Evolutionary conservation across 2,888 invertebrate genomes (phyloP), one percentile per base, ranked within the genome.

Genomic region (Deilephila elpenor): DNA sequence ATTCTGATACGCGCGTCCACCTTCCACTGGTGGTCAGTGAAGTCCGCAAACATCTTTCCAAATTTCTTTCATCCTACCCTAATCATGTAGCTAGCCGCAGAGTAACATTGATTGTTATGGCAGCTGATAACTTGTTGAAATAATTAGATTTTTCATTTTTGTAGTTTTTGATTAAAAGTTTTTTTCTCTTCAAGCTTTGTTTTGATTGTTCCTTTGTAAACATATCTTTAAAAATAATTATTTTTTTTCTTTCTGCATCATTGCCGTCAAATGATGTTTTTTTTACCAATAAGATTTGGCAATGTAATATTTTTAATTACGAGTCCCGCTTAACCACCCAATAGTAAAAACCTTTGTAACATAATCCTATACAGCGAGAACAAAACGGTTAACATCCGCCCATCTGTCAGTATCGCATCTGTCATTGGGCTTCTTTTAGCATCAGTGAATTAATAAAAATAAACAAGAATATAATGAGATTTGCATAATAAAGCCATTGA

Each of bases 1-100:
- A 97, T 89, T 95, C 96, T 0, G 96, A 97, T 19, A 98, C 98
- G 0, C 96, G 96, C 78, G 97, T 97, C 78, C 98, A 98, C 88
- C 96, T 98, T 83, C 97, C 97, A 0, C 95, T 96, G 75, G 97
- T 98, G 14, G 93, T 98, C 59, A 95, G 95, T 71, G 97, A 97
- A 78, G 95, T 98, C 19, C 96, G 96, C 80, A 96, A 96, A 79
- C 97, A 98, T 72, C 85, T 93, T 25, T 78, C 83, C 2, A 84
- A 78, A 71, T 92, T 92, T 77, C 81, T 92, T 3, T 71, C 76
- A 0, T 92, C 95, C 5, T 96, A 97, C 90, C 97, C 98, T 0
- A 96, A 95, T 76, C 96, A 96, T 83, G 95, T 96, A 79, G 96
- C 96, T 67, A 89, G 93, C 56, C 95, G 96, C 71, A 95, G 96